Base-by-base conservation (phyloP, 2,888 invertebrate species). In the Plagodis pulveraria region DNA sequence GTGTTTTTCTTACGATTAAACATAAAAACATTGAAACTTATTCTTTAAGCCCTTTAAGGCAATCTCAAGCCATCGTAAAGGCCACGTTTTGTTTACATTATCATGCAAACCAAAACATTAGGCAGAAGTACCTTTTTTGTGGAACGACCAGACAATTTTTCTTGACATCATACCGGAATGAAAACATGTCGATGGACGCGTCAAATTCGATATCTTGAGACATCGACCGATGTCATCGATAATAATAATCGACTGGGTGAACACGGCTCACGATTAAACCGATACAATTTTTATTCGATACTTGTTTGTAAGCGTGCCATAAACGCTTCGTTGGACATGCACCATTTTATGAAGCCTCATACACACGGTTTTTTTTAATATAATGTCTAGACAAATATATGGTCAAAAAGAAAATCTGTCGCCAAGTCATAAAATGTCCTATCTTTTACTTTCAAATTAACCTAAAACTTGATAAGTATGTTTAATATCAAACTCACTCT, bases 121-220 rank as follows among this genome's bases (percentile, higher is more conserved):
- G 48, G 40, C 10, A 10, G 8, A 40, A 40, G 34, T 41, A 11
- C 36, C 33, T 55, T 65, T 61, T 62, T 58, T 47, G 58, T 60
- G 44, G 57, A 49, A 49, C 49, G 51, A 41, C 55, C 48, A 57
- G 52, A 42, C 49, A 47, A 54, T 62, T 63, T 57, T 57, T 61
- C 56, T 64, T 48, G 52, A 60, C 66, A 59, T 65, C 62, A 70
- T 69, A 73, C 65, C 67, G 67, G 70, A 73, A 77, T 76, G 69
- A 76, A 74, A 76, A 75, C 73, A 74, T 74, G 70, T 66, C 65
- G 69, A 63, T 69, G 69, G 62, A 55, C 63, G 63, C 69, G 77
- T 77, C 77, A 73, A 71, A 74, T 67, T 66, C 67, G 53, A 78
- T 77, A 57, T 63, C 51, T 70, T 58, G 65, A 60, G 72, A 74